phyloP scores from a whole-genome alignment of 2,113 vertebrate species.

The Noctilio leporinus region DNA sequence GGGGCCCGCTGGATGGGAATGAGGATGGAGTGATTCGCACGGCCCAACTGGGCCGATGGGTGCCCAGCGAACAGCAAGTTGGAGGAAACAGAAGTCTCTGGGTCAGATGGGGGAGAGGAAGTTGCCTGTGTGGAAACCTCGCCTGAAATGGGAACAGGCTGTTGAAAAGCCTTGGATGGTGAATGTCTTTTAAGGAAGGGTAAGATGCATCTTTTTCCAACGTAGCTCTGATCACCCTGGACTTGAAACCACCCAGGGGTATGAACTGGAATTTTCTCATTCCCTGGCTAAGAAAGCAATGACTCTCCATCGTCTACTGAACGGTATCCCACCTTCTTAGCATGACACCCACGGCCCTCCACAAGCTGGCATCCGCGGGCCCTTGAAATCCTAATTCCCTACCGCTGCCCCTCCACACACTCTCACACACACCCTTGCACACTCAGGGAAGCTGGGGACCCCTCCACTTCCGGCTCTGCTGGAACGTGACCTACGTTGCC shows the following conservation, averaged over 20 bases:
- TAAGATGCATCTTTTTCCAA: conserved; percentile 38
- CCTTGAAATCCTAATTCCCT: conserved; percentile 15
- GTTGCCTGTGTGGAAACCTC: background rate
- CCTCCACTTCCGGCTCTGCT: background rate
- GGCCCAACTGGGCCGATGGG: background rate
- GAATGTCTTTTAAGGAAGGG: background rate
- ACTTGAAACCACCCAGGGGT: conserved; percentile 48
- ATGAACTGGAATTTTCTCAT: too few species aligned
- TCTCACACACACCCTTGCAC: background rate
- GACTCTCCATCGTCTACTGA: conserved; percentile 42
- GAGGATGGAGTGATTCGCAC: background rate
- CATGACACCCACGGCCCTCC: conserved; percentile 9
- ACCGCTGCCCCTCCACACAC: background rate
- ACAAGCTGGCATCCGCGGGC: background rate
- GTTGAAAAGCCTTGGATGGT: background rate
- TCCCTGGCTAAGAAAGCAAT: conserved; percentile 19
- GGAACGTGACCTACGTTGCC: background rate
- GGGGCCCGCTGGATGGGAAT: background rate
- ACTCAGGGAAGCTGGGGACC: background rate
- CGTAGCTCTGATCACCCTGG: conserved; percentile 11
- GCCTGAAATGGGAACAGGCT: background rate
- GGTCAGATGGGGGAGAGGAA: background rate
- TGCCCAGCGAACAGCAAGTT: background rate
- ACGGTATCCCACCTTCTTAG: conserved; percentile 43
- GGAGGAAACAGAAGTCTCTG: background rate